A percentile compares a stretch with the other conserved stretches of the same genome.
Conservation (phyloP, 2,888 invertebrate species). For the Pollenia angustigena region DNA sequence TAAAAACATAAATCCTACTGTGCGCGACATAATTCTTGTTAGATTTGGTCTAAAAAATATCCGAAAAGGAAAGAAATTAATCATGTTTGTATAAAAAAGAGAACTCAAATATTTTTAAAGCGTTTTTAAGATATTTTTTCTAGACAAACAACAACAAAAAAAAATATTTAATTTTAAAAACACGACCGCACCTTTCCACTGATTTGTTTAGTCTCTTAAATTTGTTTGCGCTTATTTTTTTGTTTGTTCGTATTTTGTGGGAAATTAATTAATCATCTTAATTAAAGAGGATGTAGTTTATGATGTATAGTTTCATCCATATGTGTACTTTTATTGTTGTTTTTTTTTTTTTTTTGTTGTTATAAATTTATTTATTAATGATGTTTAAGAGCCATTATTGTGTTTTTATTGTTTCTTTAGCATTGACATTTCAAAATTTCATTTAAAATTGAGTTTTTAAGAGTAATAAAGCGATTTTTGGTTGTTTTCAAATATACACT, state of each 20-base stretch:
- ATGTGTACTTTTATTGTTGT: constrained; percentile 1
- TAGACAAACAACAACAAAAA: not conserved
- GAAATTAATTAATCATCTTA: constrained; percentile 70
- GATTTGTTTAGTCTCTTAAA: constrained; percentile 10
- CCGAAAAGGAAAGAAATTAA: constrained; percentile 36
- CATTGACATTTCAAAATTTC: constrained; percentile 34
- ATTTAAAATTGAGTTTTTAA: constrained; percentile 48
- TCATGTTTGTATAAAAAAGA: constrained; percentile 24
- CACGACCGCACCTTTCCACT: constrained; percentile 65
- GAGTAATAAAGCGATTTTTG: not conserved
- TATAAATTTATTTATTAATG: constrained; percentile 48
- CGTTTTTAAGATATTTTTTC: not conserved
- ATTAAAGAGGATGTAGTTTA: constrained; percentile 60
- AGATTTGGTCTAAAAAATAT: constrained; percentile 50
- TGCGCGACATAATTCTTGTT: constrained; percentile 68
- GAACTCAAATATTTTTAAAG: not conserved
- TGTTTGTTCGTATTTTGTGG: constrained; percentile 22
- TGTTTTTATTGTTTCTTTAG: constrained; percentile 13
- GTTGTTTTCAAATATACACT: not conserved
- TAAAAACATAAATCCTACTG: constrained; percentile 67
- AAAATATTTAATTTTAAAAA: not conserved
- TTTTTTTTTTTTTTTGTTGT: too few species aligned
- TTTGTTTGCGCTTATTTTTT: not conserved
- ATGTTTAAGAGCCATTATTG: constrained; percentile 38
- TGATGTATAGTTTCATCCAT: constrained; percentile 35